Evolutionary conservation across 1,140 invertebrate genomes (phyloP).

Genomic region (Drosophila littoralis): DNA sequence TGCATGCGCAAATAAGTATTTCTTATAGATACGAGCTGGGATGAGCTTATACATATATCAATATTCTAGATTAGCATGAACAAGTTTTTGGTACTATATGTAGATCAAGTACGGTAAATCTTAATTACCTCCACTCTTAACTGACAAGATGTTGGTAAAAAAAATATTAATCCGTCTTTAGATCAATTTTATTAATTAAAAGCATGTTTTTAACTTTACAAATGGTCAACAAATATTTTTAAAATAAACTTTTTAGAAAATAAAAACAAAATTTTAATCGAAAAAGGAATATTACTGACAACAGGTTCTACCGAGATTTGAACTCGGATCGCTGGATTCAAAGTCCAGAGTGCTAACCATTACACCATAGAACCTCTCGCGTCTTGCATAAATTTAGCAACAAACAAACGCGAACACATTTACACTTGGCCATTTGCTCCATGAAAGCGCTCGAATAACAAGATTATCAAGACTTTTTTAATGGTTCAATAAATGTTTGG

Average conservation of each 20-base stretch:
- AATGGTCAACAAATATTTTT: neutral
- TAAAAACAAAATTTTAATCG: conserved; percentile 6
- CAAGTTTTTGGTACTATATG: too few species aligned
- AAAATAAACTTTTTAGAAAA: neutral
- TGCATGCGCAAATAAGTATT: too few species aligned
- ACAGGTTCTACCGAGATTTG: conserved; percentile 92
- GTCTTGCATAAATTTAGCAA: neutral
- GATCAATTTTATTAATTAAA: too few species aligned
- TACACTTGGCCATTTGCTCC: neutral
- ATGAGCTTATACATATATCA: too few species aligned
- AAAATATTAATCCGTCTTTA: too few species aligned
- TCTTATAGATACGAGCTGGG: too few species aligned
- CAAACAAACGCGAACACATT: conserved; percentile 16
- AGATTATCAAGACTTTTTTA: neutral
- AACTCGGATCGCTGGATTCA: conserved; percentile 96
- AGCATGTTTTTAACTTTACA: neutral
- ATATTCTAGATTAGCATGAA: too few species aligned
- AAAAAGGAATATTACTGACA: conserved; percentile 4
- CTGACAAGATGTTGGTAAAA: too few species aligned
- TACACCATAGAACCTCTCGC: conserved; percentile 90
- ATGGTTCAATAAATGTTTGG: neutral
- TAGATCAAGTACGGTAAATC: too few species aligned
- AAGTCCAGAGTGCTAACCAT: conserved; percentile 96
- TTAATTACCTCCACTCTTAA: too few species aligned
- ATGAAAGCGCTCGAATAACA: neutral